These are phyloP conservation scores for Tretioscincus oriximinensis DNA, from an alignment of 2,113 vertebrate genomes.

Conservation along the genomic window DNA sequence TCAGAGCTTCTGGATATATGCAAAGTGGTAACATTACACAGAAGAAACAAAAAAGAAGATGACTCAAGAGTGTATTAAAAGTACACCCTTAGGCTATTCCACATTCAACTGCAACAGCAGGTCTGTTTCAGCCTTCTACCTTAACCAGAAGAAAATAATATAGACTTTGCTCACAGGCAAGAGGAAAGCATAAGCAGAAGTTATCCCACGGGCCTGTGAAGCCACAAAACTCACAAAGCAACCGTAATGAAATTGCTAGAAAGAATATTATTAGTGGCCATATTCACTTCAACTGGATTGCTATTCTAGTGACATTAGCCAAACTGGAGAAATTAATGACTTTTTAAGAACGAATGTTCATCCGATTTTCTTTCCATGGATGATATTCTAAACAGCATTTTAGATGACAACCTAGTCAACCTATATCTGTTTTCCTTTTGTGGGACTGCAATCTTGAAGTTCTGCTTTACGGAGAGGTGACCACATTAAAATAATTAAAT, in stretches of 20 bases:
- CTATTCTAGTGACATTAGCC: not conserved
- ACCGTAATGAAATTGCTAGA: not conserved
- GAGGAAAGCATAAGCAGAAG: not conserved
- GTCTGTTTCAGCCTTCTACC: not conserved
- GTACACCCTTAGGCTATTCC: not conserved
- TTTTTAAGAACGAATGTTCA: not conserved
- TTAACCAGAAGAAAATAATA: not conserved
- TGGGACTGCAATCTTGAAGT: too few relatives aligned
- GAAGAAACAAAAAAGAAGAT: not conserved
- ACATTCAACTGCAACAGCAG: not conserved
- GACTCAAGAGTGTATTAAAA: not conserved
- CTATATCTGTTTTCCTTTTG: too few relatives aligned
- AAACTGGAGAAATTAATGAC: not conserved
- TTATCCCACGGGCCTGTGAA: not conserved
- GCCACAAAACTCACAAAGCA: not conserved
- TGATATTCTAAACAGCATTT: not conserved
- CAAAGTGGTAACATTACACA: not conserved
- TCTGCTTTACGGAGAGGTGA: not conserved
- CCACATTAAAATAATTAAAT: too few relatives aligned
- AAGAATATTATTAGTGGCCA: not conserved
- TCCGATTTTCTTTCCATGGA: accelerated
- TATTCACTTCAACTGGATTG: not conserved
- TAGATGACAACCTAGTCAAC: not conserved
- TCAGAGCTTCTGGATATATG: not conserved
- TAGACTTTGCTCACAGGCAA: not conserved